These are phyloP conservation scores for Thomomys bottae DNA, from an alignment of 2,113 vertebrate species.

Conservation along the genomic window DNA sequence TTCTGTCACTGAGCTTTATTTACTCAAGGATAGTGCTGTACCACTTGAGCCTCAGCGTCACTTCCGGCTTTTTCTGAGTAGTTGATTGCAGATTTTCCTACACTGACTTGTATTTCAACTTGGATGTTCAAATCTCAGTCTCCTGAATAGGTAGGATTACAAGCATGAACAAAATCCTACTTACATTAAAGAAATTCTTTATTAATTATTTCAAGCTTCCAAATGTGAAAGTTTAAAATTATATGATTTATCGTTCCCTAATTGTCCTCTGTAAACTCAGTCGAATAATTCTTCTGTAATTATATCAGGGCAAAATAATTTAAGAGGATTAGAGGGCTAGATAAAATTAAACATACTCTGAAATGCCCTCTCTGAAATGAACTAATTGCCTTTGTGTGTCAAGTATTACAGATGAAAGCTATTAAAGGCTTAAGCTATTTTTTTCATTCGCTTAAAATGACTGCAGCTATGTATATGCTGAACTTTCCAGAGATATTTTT, in stretches of 20 bases:
- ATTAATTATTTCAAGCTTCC: background rate
- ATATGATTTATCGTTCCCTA: background rate
- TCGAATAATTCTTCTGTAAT: slow-evolving; percentile 10
- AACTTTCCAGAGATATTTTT: background rate
- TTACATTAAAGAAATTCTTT: background rate
- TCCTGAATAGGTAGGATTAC: too few species aligned
- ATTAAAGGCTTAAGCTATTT: background rate
- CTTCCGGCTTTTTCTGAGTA: too few species aligned
- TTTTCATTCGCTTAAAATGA: slow-evolving; percentile 33
- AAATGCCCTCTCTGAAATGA: slow-evolving; percentile 46
- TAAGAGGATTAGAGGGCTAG: slow-evolving; percentile 46
- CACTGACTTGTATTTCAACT: too few species aligned
- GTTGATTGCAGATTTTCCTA: too few species aligned
- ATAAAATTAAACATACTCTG: slow-evolving; percentile 54
- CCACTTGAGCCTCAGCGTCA: too few species aligned
- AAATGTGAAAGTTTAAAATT: slow-evolving; percentile 30
- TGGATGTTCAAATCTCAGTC: too few species aligned
- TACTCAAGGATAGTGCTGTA: too few species aligned
- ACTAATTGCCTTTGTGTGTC: slow-evolving; percentile 50
- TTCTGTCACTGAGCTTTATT: too few species aligned
- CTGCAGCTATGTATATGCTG: background rate
- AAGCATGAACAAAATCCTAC: background rate
- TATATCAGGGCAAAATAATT: slow-evolving; percentile 61
- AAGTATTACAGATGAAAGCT: slow-evolving; percentile 53
- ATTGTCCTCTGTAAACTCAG: background rate